Percentiles rank a stretch among this genome's conserved stretches.
phyloP scores from a whole-genome alignment of 2,888 invertebrate species.

The Heliconius ethilla region DNA sequence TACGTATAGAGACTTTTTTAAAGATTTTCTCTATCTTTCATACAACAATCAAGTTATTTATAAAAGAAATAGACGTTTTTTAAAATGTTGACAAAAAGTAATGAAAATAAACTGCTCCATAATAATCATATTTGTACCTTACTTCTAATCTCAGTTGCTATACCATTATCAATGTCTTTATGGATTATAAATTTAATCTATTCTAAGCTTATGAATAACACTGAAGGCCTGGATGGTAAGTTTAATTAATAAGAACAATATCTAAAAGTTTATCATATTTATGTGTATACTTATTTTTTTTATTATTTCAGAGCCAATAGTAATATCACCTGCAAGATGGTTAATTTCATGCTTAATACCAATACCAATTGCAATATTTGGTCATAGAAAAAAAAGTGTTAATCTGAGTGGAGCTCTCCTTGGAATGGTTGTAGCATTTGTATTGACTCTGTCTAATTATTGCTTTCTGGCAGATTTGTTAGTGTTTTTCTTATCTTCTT shows the following conservation, averaged over 20 bases:
- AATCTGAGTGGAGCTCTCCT: constrained; percentile 86
- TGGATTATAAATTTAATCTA: constrained; percentile 88
- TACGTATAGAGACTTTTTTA: background rate
- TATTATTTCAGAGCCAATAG: constrained; percentile 77
- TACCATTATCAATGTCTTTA: constrained; percentile 89
- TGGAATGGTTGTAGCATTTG: constrained; percentile 87
- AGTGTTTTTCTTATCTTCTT: constrained; percentile 90
- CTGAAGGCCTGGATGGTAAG: constrained; percentile 81
- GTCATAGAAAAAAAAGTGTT: constrained; percentile 85
- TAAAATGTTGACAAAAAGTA: constrained; percentile 40
- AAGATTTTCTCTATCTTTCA: background rate
- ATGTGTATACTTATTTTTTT: background rate
- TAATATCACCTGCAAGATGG: constrained; percentile 86
- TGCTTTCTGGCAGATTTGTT: constrained; percentile 88
- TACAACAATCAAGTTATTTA: background rate
- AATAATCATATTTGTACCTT: constrained; percentile 81
- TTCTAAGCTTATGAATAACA: constrained; percentile 78
- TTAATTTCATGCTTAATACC: constrained; percentile 85
- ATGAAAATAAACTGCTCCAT: constrained; percentile 48
- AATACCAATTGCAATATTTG: constrained; percentile 84
- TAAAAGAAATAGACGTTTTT: background rate
- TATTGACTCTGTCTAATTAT: constrained; percentile 89
- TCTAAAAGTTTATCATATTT: background rate
- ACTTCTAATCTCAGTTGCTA: constrained; percentile 84
- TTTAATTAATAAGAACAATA: background rate